These are phyloP conservation scores for Heliconius cydno DNA, from an alignment of 2,888 invertebrate genomes.

Conservation along the genomic window DNA sequence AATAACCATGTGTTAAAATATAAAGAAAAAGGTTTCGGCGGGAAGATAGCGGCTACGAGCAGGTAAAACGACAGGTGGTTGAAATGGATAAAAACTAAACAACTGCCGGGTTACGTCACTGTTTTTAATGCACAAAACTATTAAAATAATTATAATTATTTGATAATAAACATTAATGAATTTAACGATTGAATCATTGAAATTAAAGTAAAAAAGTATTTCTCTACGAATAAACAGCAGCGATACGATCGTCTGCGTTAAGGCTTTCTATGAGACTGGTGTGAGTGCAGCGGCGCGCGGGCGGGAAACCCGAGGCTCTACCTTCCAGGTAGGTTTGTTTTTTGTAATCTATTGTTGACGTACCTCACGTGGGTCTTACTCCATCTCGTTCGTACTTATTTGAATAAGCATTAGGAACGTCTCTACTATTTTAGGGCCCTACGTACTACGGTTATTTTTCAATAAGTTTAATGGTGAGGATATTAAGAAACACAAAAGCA, in stretches of 20 bases:
- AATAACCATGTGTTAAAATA: slow-evolving; percentile 28
- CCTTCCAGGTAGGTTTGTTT: slow-evolving; percentile 77
- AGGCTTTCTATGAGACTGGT: slow-evolving; percentile 71
- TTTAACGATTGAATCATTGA: slow-evolving; percentile 41
- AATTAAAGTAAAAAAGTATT: slow-evolving; percentile 22
- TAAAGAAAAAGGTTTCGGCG: slow-evolving; percentile 59
- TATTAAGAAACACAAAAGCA: slow-evolving; percentile 56
- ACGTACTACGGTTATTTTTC: slow-evolving; percentile 69
- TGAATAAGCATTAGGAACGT: slow-evolving; percentile 51
- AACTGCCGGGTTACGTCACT: slow-evolving; percentile 60
- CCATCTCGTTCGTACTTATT: slow-evolving; percentile 63
- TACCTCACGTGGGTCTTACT: slow-evolving; percentile 72
- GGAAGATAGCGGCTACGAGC: slow-evolving; percentile 66
- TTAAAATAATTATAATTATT: slow-evolving; percentile 52
- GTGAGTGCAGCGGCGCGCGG: slow-evolving; percentile 62
- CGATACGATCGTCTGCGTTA: slow-evolving; percentile 59
- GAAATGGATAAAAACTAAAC: slow-evolving; percentile 51
- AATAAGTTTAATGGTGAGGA: slow-evolving; percentile 60
- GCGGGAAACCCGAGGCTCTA: slow-evolving; percentile 62
- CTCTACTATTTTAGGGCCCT: slow-evolving; percentile 59
- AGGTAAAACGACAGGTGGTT: slow-evolving; percentile 66
- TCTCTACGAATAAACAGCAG: background rate
- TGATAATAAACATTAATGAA: slow-evolving; percentile 51
- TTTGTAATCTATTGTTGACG: slow-evolving; percentile 77
- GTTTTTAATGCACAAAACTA: slow-evolving; percentile 55